Base-by-base conservation (phyloP, 2,888 invertebrate genomes). In the Pristionchus japonicus region DNA sequence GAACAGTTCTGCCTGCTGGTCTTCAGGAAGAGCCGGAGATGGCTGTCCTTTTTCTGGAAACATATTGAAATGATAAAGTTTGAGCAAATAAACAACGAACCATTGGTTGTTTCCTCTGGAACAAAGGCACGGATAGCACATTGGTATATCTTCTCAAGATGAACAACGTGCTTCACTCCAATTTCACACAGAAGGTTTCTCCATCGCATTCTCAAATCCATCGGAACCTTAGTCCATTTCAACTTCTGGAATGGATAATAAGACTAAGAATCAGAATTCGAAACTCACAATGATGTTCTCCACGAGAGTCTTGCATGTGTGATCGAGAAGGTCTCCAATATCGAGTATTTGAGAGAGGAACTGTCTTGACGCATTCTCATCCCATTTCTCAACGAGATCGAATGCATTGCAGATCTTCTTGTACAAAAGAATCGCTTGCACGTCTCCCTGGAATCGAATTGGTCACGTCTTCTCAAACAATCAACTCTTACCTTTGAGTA, bases 391-490 rank as follows among this genome's bases (percentile, higher is more conserved):
- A 11, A 87, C 61, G 40, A 77, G 77, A 13, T 87, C 87, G 87
- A 87, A 87, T 23, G 80, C 87, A 57, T 52, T 61, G 31, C 77
- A 87, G 15, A 87, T 87, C 80, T 87, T 87, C 87, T 87, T 87
- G 61, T 87, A 87, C 40, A 64, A 64, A 20, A 87, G 31, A n/a
- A 87, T 31, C 40, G 87, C 87, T 52, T 52, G 37, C 17, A 80
- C 61, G 61, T 87, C 87, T 43, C 87, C 87, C 87, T 87, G 57
- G 13, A 87, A 52, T 57, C 15, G n/a, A 34, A 17, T 17, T 23
- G 3, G 27, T 87, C 27, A 15, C 6, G 40, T 23, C 9, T 31
- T 20, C 9, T 7, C 80, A 52, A 61, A 4, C 23, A 87, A 57
- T 37, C 20, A 27, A 80, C 13, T 40, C 61, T n/a, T 20, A 87